Evolutionary conservation across 2,888 invertebrate species (phyloP), one percentile per base, ranked within the genome.

Genomic region (Nineta flava): DNA sequence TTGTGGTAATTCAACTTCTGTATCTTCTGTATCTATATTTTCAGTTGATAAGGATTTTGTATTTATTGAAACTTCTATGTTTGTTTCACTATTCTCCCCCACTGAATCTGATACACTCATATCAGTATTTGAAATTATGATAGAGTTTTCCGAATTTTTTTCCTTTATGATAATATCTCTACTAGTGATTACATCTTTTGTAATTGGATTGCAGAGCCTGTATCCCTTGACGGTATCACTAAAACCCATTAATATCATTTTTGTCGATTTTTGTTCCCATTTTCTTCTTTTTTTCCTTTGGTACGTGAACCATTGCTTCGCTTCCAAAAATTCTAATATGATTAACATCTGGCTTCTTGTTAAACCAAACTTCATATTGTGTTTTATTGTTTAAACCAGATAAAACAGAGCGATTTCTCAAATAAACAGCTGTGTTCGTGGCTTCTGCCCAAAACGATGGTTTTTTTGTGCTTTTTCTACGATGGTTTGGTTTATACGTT

Each of bases 301-400:
- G 62, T 42, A 65, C 53, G 50, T 64, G 61, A 10, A 57, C 58
- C 54, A 58, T 59, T 12, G 59, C 60, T 48, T 57, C 49, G 56
- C 55, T 42, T 15, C 66, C 67, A 59, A 69, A 68, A 32, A 60
- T 56, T 44, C 57, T 54, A 15, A 67, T 48, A 16, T 61, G 55
- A 38, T 50, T 51, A 1, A 68, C 31, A 51, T 62, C 53, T 15
- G 60, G 60, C 53, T 61, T 62, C 2, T 53, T 52, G n/a, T 59
- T 57, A 40, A 57, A 53, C 64, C 65, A 66, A 3, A 59, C 13
- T 53, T 66, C 65, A 49, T 58, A 57, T 1, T 65, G 61, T 2
- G 62, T 63, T 51, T 54, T 55, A 42, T 15, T 15, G 9, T 17
- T 13, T 10, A 10, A 19, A 19, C 19, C 47, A 49, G 2, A 44